These are phyloP conservation scores for Leptinotarsa texana DNA, from an alignment of 1,140 invertebrate species.

Conservation along the genomic window DNA sequence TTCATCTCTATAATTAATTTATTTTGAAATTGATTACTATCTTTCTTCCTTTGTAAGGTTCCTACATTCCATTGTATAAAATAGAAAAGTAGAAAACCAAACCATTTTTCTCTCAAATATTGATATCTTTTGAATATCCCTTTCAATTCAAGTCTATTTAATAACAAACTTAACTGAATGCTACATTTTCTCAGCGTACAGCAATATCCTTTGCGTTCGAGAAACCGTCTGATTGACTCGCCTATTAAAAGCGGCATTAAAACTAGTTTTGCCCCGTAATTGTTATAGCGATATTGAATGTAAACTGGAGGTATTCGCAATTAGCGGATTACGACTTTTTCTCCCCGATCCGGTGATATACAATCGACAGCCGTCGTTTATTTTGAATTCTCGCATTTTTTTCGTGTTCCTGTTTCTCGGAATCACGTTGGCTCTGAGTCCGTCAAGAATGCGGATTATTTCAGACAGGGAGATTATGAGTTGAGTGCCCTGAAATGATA, in stretches of 20 bases:
- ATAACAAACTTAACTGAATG: too few relatives aligned
- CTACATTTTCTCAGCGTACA: not conserved
- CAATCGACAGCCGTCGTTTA: slow-evolving; percentile 3
- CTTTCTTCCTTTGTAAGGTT: too few relatives aligned
- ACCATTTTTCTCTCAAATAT: too few relatives aligned
- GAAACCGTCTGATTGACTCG: not conserved
- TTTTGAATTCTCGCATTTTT: not conserved
- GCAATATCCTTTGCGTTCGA: not conserved
- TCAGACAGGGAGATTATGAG: not conserved
- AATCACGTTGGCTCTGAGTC: not conserved
- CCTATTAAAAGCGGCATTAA: slow-evolving; percentile 3
- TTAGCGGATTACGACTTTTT: not conserved
- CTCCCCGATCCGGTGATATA: not conserved
- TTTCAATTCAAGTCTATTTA: too few relatives aligned
- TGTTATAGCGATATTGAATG: slow-evolving; percentile 6
- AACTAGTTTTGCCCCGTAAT: slow-evolving; percentile 5
- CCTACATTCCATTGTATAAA: too few relatives aligned
- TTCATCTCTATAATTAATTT: too few relatives aligned
- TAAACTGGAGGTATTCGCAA: slow-evolving; percentile 8
- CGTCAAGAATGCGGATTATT: not conserved
- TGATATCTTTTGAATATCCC: too few relatives aligned
- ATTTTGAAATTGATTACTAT: too few relatives aligned
- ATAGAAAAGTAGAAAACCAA: too few relatives aligned
- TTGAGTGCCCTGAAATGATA: not conserved
- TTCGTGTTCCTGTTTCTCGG: not conserved